phyloP scores from a whole-genome alignment of 2,797 vertebrate species.

The Mionectes olivaceus region DNA sequence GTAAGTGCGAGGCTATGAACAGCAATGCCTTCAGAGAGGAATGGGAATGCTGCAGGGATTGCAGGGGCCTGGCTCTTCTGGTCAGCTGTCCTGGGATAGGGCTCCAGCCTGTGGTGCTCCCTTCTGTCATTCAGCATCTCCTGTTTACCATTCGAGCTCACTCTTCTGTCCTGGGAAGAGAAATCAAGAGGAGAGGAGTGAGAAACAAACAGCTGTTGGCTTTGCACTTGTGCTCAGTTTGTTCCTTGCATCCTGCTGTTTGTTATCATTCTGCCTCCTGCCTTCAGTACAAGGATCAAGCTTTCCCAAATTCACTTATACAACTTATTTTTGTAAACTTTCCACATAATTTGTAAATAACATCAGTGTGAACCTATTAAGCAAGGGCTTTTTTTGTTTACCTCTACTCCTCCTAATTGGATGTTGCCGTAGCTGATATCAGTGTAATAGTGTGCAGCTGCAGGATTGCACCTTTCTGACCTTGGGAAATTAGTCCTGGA shows the following conservation, averaged over 20 bases:
- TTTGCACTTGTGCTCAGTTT: not conserved
- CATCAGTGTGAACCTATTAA: not conserved
- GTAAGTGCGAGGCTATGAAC: not conserved
- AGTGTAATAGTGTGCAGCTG: not conserved
- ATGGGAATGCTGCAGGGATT: not conserved
- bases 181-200: not conserved
- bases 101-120: not conserved
- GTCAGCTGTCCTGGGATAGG: not conserved
- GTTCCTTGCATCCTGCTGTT: not conserved
- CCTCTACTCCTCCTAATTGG: not conserved
- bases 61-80: not conserved
- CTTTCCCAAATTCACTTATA: not conserved
- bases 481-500: not conserved
- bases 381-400: not conserved
- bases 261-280: not conserved
- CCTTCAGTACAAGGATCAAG: not conserved
- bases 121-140: not conserved
- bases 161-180: not conserved
- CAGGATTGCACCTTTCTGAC: not conserved
- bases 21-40: not conserved
- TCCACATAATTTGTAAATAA: not conserved
- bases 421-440: not conserved
- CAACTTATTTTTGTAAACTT: not conserved
- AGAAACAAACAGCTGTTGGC: not conserved
- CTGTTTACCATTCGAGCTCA: not conserved